Percentiles rank a stretch among this genome's conserved stretches.
Evolutionary conservation across 2,888 invertebrate genomes (phyloP).

Genomic region (Phaedon cochleariae): DNA sequence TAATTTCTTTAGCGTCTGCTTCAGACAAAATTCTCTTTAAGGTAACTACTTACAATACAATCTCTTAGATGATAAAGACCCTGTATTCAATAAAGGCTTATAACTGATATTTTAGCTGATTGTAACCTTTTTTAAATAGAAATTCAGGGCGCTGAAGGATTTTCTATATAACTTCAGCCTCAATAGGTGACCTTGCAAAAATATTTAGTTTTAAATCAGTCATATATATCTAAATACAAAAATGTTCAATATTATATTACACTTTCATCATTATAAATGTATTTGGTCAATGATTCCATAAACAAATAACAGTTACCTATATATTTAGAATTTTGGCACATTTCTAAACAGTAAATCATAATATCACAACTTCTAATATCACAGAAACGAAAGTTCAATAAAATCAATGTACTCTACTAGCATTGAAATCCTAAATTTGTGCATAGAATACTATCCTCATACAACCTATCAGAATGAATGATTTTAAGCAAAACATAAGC

Average conservation of each 20-base stretch:
- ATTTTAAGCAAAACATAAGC: background rate
- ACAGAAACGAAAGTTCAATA: slow-evolving; percentile 32
- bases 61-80: slow-evolving; percentile 62
- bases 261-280: slow-evolving; percentile 42
- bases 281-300: slow-evolving; percentile 44
- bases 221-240: slow-evolving; percentile 49
- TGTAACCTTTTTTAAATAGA: slow-evolving; percentile 49
- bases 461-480: slow-evolving; percentile 12
- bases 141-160: slow-evolving; percentile 50
- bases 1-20: slow-evolving; percentile 48
- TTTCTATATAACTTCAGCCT: slow-evolving; percentile 42
- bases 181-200: slow-evolving; percentile 46
- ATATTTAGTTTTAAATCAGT: slow-evolving; percentile 49
- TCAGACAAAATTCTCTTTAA: slow-evolving; percentile 54
- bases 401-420: background rate
- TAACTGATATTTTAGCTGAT: slow-evolving; percentile 60
- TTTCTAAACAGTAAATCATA: slow-evolving; percentile 24
- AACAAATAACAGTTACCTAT: slow-evolving; percentile 34
- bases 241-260: slow-evolving; percentile 51
- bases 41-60: slow-evolving; percentile 57
- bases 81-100: slow-evolving; percentile 63
- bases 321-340: slow-evolving; percentile 11
- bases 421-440: background rate
- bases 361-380: slow-evolving; percentile 35
- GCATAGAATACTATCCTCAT: background rate